These are phyloP conservation scores for Cairina moschata DNA, from an alignment of 2,113 vertebrate genomes.

Conservation along the genomic window DNA sequence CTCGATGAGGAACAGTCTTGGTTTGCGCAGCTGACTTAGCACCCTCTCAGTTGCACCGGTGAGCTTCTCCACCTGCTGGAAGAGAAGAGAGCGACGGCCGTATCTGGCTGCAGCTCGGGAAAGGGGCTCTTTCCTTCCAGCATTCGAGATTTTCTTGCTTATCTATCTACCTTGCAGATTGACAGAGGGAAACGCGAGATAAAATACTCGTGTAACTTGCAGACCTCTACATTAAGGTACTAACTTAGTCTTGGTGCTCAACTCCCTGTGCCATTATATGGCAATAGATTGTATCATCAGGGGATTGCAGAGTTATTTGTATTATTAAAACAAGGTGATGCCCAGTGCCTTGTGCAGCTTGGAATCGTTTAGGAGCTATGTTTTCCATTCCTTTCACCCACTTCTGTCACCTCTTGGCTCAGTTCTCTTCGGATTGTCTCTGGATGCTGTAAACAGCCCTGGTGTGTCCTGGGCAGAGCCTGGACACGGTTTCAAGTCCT, in stretches of 20 bases:
- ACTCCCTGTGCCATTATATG: not conserved
- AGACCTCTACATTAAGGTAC: not conserved
- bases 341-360: not conserved
- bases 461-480: not conserved
- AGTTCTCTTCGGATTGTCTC: not conserved
- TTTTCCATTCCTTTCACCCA: not conserved
- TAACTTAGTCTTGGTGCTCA: not conserved
- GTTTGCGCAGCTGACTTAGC: not conserved
- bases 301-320: not conserved
- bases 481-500: not conserved
- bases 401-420: not conserved
- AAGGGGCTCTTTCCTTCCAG: not conserved
- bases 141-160: not conserved
- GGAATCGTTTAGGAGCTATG: not conserved
- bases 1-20: not conserved
- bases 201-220: not conserved
- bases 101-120: not conserved
- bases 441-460: not conserved
- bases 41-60: not conserved
- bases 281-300: not conserved
- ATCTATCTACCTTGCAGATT: not conserved
- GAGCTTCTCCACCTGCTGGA: not conserved
- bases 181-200: not conserved
- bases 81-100: not conserved
- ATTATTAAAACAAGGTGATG: not conserved